Percentiles rank a stretch among this genome's conserved stretches.
phyloP scores from a whole-genome alignment of 1,140 invertebrate species.

The Triops longicaudatus region DNA sequence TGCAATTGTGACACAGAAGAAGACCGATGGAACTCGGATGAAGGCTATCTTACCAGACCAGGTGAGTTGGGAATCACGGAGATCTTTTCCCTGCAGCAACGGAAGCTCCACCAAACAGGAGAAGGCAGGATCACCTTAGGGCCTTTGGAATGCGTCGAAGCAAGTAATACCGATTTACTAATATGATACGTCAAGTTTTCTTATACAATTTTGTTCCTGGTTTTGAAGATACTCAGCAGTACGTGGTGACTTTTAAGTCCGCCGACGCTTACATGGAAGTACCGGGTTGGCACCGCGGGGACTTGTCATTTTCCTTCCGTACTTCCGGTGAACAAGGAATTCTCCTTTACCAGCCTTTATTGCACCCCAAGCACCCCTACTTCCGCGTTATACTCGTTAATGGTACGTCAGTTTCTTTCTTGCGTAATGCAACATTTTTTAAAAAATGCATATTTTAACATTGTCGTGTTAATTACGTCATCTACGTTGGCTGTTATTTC shows the following conservation, averaged over 20 bases:
- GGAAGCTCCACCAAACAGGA: conserved; percentile 66
- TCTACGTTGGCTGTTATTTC: conserved; percentile 33
- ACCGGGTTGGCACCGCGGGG: conserved; percentile 70
- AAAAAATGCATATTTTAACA: no score
- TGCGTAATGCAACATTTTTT: no score
- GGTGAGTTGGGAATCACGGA: conserved; percentile 77
- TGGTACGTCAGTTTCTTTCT: no score
- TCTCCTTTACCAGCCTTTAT: conserved; percentile 78
- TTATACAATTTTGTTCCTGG: background rate
- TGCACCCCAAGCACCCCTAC: conserved; percentile 75
- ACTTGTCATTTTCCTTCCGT: conserved; percentile 83
- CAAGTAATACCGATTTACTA: conserved; percentile 54
- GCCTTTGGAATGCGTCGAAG: conserved; percentile 85
- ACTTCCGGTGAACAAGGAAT: conserved; percentile 83
- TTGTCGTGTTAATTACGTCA: no score
- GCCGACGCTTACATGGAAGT: conserved; percentile 85
- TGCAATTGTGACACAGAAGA: conserved; percentile 79
- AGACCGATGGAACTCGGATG: conserved; percentile 76
- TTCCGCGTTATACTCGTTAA: conserved; percentile 80
- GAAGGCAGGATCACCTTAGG: conserved; percentile 78
- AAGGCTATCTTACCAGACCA: conserved; percentile 68
- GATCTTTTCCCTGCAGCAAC: conserved; percentile 81
- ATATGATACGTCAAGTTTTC: background rate
- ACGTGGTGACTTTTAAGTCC: conserved; percentile 86
- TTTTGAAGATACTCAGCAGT: conserved; percentile 72